Percentiles rank a stretch among this genome's conserved stretches.
Evolutionary conservation across 2,797 vertebrate species (phyloP).

Genomic region (Anguilla pacifica): DNA sequence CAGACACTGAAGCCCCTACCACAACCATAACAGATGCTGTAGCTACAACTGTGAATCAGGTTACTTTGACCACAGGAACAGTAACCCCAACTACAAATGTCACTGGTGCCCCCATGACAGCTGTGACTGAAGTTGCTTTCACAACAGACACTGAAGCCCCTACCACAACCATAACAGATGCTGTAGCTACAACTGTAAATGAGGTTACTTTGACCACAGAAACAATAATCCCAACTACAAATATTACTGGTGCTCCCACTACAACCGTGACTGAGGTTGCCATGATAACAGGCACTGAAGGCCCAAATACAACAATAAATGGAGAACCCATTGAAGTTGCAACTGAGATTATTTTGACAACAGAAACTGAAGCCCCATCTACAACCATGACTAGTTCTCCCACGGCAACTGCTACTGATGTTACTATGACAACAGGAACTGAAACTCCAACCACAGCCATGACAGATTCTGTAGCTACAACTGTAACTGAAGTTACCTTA

Average conservation of each 20-base stretch:
- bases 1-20: background rate
- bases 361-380: too few species aligned
- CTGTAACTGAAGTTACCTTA: background rate
- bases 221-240: background rate
- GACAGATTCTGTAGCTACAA: background rate
- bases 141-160: background rate
- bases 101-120: too few species aligned
- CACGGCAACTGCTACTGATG: too few species aligned
- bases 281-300: background rate
- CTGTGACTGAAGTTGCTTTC: background rate
- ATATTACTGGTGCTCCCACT: background rate
- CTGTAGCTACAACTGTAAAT: background rate
- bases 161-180: background rate
- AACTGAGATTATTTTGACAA: background rate
- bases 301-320: background rate
- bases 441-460: too few species aligned
- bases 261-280: background rate
- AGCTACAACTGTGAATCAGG: background rate
- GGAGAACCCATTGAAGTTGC: background rate
- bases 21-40: background rate
- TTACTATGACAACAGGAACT: too few species aligned
- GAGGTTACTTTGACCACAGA: background rate
- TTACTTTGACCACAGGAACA: background rate
- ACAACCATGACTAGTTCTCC: too few species aligned
- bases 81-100: background rate